Base-by-base conservation (phyloP, 2,797 vertebrate genomes). In the Protonibea diacanthus region DNA sequence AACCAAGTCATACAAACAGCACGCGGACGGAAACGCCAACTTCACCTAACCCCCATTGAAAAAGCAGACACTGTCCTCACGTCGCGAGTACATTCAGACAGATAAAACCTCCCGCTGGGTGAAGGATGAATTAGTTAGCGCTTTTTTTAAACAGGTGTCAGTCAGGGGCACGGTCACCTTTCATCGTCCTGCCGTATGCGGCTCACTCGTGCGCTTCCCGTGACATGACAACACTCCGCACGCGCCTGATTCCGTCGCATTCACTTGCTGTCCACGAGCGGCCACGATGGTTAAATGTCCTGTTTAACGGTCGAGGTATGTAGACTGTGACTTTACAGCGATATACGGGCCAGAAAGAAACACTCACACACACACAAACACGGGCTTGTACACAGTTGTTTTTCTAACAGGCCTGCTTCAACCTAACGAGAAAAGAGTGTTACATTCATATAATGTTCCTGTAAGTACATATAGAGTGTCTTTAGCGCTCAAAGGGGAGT, bases 301-400 rank as follows among this genome's bases (percentile, higher is more conserved):
- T 87, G 88, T 88, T 89, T 90, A 86, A 92, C 65, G 84, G 82
- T 89, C 71, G 76, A 93, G 91, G 91, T 93, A 92, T 1, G 91
- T 91, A 78, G 6, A 71, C 49, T 15, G 63, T 9, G 12, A 8
- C 71, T 81, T 65, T 20, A 52, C 59, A 21, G 58, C 12, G 0
- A 38, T n/a, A 5, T n/a, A 11, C 2, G 2, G 8, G n/a, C n/a
- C 29, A 4, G 33, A 53, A 6, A 27, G 2, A 76, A 1, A 40
- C 25, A 25, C 6, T 23, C 38, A 29, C 56, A 33, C 33, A 38
- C 4, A 75, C 4, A 40, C 33, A 23, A 3, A 27, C 38, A 29
- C 56, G 2, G 18, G 44, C 17, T 47, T 17, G 33, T 29, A 69
- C 44, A 66, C 38, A 42, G 20, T 71, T 80, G 67, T 75, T 80